Base-by-base conservation (phyloP, 1,140 invertebrate species). In the Acromyrmex charruanus region DNA sequence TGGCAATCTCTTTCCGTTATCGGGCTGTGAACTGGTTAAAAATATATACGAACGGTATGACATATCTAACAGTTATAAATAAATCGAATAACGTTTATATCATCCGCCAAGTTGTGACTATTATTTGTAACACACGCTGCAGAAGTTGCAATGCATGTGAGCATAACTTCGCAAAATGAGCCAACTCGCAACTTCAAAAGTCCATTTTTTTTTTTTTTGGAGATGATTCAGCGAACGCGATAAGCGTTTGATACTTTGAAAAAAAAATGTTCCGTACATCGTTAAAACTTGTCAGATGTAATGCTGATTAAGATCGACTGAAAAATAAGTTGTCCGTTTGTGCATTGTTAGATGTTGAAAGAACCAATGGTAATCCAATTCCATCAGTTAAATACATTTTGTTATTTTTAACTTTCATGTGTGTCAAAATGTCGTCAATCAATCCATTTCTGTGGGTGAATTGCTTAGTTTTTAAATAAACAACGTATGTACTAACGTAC, bases 21-120 rank as follows among this genome's bases (percentile, higher is more conserved):
- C 80, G 80, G 68, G 69, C 80, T 84, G 69, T 75, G 80, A 84
- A 84, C 69, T 49, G 69, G 69, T 84, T 84, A 84, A 82, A 82
- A 82, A 82, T 84, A 69, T 69, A 28, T 69, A 75, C 55, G 14
- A 21, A 49, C 39, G 39, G 68, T 71, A 71, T 75, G 39, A 69
- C 39, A 84, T 74, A 75, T 84, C 69, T 75, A 25, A 75, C 16
- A 39, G 69, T 35, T 84, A 84, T 84, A 84, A 84, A 84, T 75
- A 84, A 74, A 35, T 74, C 25, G 69, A 75, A 84, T 59, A 61
- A 72, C 77, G 53, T 61, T 84, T 74, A 61, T 63, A 71, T 49
- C 80, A 44, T 21, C 69, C 55, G 80, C 80, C 80, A 82, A 74
- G 55, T 44, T 58, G 35, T 21, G 58, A 72, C 66, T 74, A 82